Conservation (phyloP, 2,113 vertebrate species). For the Struthidea cinerea region DNA sequence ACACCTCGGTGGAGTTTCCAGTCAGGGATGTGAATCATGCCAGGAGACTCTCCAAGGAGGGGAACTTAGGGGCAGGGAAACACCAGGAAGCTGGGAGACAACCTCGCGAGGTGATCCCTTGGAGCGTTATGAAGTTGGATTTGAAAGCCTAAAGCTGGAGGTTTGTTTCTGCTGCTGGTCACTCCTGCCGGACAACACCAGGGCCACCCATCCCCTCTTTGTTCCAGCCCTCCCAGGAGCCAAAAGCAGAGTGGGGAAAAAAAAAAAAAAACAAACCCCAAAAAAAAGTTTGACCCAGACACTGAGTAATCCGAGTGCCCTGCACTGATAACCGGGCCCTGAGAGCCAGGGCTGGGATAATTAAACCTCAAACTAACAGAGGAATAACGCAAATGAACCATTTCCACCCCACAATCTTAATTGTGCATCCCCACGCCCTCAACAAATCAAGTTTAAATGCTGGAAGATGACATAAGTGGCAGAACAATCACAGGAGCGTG, state of each 20-base stretch:
- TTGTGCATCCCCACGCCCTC: not conserved
- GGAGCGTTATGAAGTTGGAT: not conserved
- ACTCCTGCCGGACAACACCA: not conserved
- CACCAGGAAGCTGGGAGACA: not conserved
- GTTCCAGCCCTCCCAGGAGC: not conserved
- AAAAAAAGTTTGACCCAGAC: not conserved
- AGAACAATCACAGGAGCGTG: not conserved
- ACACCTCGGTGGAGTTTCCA: not conserved
- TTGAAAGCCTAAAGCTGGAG: not conserved
- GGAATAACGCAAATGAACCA: not conserved
- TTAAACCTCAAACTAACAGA: not conserved
- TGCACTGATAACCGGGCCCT: not conserved
- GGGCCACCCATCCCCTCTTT: conserved; percentile 5
- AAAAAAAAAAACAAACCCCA: not conserved
- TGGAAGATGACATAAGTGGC: not conserved
- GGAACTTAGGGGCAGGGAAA: not conserved
- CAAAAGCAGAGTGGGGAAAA: not conserved
- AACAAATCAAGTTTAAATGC: not conserved
- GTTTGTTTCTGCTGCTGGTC: not conserved
- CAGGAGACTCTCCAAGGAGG: not conserved
- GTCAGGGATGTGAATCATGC: not conserved
- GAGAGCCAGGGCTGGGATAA: not conserved
- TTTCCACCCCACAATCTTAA: not conserved
- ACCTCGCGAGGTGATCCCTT: not conserved
- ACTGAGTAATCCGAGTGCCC: not conserved